These are phyloP conservation scores for Drosophila nigrodunni DNA, from an alignment of 1,140 invertebrate genomes.

Conservation along the genomic window DNA sequence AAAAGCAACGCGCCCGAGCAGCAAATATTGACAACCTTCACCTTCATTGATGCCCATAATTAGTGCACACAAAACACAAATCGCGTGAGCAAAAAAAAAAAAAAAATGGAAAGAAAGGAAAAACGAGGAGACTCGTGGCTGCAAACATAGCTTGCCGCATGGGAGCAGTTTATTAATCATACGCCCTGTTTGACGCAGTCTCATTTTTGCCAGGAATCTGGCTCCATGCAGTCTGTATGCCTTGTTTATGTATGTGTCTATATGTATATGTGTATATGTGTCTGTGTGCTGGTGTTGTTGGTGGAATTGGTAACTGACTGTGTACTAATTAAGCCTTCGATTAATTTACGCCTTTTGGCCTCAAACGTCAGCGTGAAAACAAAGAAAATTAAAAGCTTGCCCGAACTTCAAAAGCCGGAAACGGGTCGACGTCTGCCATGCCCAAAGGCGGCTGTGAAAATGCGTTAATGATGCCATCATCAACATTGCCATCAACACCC, in stretches of 20 bases:
- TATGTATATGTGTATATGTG: background rate
- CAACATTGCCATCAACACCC: conserved; percentile 54
- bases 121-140: conserved; percentile 28
- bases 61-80: conserved; percentile 56
- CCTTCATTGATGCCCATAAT: conserved; percentile 79
- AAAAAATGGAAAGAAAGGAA: background rate
- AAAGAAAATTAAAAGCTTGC: conserved; percentile 83
- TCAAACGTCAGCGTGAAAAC: conserved; percentile 77
- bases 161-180: conserved; percentile 81
- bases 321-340: conserved; percentile 82
- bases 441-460: conserved; percentile 68
- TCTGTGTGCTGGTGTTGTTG: conserved; percentile 12
- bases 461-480: conserved; percentile 81
- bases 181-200: conserved; percentile 69
- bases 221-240: conserved; percentile 23
- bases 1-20: conserved; percentile 37
- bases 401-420: conserved; percentile 82
- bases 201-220: conserved; percentile 34
- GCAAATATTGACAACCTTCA: conserved; percentile 79
- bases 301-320: conserved; percentile 36
- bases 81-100: conserved; percentile 18
- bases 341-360: conserved; percentile 82
- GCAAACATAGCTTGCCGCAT: conserved; percentile 36
- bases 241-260: background rate
- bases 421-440: conserved; percentile 53